Percentiles rank a stretch among this genome's conserved stretches.
Conservation (phyloP, 2,797 vertebrate species). For the Ataeniobius toweri region DNA sequence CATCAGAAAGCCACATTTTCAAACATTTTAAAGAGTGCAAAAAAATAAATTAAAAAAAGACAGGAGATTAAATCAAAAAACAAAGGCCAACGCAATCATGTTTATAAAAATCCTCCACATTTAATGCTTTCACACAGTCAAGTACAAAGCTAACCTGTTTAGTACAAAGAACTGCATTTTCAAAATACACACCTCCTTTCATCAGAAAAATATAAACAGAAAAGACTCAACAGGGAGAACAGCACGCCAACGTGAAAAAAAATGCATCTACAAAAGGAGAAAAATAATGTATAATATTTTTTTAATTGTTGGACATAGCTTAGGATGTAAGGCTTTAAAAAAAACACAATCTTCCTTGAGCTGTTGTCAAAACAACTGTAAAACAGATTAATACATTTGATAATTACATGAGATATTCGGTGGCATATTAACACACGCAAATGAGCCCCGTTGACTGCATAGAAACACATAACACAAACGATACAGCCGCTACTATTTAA, state of each 20-base stretch:
- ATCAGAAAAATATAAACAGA: constrained; percentile 47
- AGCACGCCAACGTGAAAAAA: constrained; percentile 40
- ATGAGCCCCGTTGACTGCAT: constrained; percentile 41
- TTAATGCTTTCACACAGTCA: constrained; percentile 75
- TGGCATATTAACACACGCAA: constrained; percentile 40
- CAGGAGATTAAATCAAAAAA: constrained; percentile 34
- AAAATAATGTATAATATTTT: constrained; percentile 32
- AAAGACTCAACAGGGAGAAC: constrained; percentile 40
- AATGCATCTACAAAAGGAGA: constrained; percentile 32
- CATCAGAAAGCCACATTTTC: not conserved
- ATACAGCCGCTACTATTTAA: constrained; percentile 36
- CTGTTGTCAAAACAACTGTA: not conserved
- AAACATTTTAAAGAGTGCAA: not conserved
- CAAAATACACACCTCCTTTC: constrained; percentile 33
- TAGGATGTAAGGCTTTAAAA: constrained; percentile 59
- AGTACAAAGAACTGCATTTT: constrained; percentile 36
- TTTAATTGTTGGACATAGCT: constrained; percentile 43
- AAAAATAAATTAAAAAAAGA: not conserved
- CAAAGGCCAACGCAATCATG: constrained; percentile 52
- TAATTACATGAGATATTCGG: constrained; percentile 6
- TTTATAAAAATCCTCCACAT: constrained; percentile 73
- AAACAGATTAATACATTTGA: not conserved
- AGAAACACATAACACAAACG: constrained; percentile 20
- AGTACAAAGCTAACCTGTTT: constrained; percentile 67
- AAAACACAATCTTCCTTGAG: constrained; percentile 54